Evolutionary conservation across 2,888 invertebrate genomes (phyloP), one percentile per base, ranked within the genome.

Genomic region (Anthophora plumipes): DNA sequence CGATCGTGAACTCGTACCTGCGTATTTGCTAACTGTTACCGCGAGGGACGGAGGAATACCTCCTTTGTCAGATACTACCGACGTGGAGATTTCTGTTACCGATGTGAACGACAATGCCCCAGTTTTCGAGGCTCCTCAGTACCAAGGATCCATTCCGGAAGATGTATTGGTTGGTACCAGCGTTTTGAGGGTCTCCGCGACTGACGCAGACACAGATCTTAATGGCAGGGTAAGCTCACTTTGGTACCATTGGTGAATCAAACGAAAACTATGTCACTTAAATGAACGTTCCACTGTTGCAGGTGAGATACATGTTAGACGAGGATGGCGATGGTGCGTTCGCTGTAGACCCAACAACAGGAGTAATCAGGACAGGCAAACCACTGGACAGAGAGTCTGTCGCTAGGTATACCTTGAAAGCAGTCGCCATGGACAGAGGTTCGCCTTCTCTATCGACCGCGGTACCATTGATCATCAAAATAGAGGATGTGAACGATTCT

Each of bases 61-160:
- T 0, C 96, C 98, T 0, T 94, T 98, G 20, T 97, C 97, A 0
- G 99, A 99, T 91, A 98, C 98, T 0, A 99, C 99, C 0, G 98
- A 98, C 90, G 97, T 99, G 0, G 98, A 99, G 93, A 98, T 99
- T 86, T 97, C 97, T 0, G 96, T 99, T 0, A 97, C 97, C 0
- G 99, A 99, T 92, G 98, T 99, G 0, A 99, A 99, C 92, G 99
- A 99, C 91, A 98, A 99, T 91, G 96, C 97, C 7, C 99, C 99
- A 0, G 94, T 95, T 0, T 99, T 99, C 93, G 96, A 96, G 86
- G 96, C 97, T 80, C 95, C 96, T 0, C 94, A 97, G 5, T 98
- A 98, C 90, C 96, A 96, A 22, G 97, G 97, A 0, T 96, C 96
- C 6, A 96, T 98, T 31, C 95, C 97, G 77, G 98, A 98, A 93